Conservation (phyloP, 2,113 vertebrate genomes). For the Passer domesticus region DNA sequence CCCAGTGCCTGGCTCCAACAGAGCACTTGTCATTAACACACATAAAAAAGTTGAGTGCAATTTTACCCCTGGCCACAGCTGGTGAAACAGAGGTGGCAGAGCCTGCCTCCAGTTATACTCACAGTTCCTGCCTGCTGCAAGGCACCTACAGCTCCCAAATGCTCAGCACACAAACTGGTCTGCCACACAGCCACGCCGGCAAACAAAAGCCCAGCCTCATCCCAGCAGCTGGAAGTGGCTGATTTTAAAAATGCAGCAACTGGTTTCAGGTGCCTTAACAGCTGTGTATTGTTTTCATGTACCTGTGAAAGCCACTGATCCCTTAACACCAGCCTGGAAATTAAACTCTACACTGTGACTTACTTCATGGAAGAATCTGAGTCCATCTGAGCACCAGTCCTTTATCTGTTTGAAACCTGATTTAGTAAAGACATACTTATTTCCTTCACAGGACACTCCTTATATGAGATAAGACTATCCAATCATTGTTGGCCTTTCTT, state of each 20-base stretch:
- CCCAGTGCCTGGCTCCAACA: background rate
- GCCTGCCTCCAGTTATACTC: background rate
- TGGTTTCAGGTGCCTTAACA: background rate
- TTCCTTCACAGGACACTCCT: background rate
- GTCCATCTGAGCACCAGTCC: background rate
- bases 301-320: background rate
- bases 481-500: background rate
- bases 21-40: background rate
- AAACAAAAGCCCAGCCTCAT: rapidly evolving
- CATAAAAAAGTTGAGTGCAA: rapidly evolving
- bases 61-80: background rate
- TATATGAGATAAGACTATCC: background rate
- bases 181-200: rapidly evolving
- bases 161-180: background rate
- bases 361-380: background rate
- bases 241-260: background rate
- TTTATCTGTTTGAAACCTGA: background rate
- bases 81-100: background rate
- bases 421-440: background rate
- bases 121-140: background rate
- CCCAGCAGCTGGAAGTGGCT: background rate
- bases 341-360: background rate
- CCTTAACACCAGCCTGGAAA: background rate
- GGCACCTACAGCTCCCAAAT: rapidly evolving
- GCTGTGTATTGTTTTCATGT: background rate